Conservation (phyloP, 2,888 invertebrate genomes). For the Lottia scabra region DNA sequence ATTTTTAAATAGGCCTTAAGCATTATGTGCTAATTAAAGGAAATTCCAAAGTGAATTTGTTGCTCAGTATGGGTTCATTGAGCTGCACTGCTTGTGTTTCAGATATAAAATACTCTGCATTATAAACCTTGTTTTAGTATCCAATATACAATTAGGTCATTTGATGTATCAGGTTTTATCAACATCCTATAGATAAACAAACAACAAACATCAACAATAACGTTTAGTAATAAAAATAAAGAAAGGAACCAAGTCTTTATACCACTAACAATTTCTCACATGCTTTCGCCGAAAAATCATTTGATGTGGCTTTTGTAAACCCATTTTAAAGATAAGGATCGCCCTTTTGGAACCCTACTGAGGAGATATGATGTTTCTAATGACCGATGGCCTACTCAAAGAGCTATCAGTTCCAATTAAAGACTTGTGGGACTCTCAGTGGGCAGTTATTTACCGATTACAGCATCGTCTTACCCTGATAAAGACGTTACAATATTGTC, state of each 20-base stretch:
- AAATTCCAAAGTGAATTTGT: too few relatives aligned
- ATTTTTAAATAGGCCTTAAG: too few relatives aligned
- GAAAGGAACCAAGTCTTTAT: background rate
- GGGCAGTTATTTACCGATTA: background rate
- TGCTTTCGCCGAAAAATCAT: background rate
- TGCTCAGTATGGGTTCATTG: too few relatives aligned
- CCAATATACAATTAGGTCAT: background rate
- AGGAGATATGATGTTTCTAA: conserved; percentile 1
- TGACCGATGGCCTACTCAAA: background rate
- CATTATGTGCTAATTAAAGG: too few relatives aligned
- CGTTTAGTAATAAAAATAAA: conserved; percentile 1
- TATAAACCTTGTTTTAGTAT: too few relatives aligned
- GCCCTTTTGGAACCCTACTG: background rate
- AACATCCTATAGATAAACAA: background rate
- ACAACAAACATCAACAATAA: background rate
- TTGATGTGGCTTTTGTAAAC: background rate
- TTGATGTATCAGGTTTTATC: background rate
- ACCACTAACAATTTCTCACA: background rate
- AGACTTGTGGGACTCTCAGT: background rate
- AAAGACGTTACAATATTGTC: background rate
- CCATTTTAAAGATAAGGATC: conserved; percentile 4
- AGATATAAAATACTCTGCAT: too few relatives aligned
- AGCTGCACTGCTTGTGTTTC: too few relatives aligned
- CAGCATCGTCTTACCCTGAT: background rate
- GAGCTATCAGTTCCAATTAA: conserved; percentile 7